phyloP scores from a whole-genome alignment of 2,888 invertebrate genomes.

The Protodeltote pygarga region DNA sequence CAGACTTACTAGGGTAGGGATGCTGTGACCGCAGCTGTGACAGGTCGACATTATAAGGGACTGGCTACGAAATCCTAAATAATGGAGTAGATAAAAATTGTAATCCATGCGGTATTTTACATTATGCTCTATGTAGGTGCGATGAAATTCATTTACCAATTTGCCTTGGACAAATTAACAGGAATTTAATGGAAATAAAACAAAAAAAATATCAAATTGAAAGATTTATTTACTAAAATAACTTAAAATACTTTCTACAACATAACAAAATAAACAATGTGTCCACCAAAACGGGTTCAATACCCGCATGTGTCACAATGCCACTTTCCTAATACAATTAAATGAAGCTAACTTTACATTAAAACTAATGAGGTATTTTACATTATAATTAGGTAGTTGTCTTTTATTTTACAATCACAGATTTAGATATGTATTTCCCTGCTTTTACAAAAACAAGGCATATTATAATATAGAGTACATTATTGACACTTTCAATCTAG shows the following conservation, averaged over 20 bases:
- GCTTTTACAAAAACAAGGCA: no score
- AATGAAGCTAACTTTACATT: conserved; percentile 8
- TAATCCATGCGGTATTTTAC: no score
- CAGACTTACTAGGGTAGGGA: no score
- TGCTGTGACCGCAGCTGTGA: no score
- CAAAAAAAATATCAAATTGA: background rate
- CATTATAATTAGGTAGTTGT: background rate
- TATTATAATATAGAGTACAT: no score
- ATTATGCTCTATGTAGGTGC: no score
- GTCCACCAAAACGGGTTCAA: background rate
- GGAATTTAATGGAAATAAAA: background rate
- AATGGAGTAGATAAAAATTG: no score
- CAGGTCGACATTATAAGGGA: no score
- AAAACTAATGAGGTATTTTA: conserved; percentile 19
- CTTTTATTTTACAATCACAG: conserved; percentile 1
- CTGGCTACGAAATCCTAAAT: no score
- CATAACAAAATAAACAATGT: no score
- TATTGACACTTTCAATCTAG: background rate
- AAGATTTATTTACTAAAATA: background rate
- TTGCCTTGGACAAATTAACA: background rate
- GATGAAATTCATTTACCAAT: background rate
- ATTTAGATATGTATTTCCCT: no score
- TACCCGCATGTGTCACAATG: background rate
- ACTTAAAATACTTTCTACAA: no score
- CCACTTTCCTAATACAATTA: conserved; percentile 24